Conservation (phyloP, 2,113 vertebrate species). For the Ceyx melanurus region DNA sequence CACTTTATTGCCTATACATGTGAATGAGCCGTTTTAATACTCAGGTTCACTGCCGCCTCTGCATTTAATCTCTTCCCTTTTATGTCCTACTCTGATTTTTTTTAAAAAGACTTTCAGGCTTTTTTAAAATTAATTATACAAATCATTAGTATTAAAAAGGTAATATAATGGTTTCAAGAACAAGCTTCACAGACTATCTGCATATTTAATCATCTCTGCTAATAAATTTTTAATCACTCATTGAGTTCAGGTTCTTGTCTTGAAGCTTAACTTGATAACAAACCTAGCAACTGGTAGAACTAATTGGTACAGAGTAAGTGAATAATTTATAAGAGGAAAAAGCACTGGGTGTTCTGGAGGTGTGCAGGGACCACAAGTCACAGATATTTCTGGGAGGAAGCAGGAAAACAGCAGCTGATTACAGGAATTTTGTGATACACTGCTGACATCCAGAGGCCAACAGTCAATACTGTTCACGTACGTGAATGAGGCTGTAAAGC, state of each 20-base stretch:
- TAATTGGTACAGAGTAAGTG: conserved; percentile 83
- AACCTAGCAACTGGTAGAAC: conserved; percentile 84
- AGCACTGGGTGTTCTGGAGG: conserved; percentile 72
- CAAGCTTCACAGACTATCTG: conserved; percentile 82
- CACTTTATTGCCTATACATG: conserved; percentile 17
- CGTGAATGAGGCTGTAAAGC: background rate
- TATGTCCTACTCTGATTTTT: conserved; percentile 69
- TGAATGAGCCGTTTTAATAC: conserved; percentile 53
- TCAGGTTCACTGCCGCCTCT: conserved; percentile 55
- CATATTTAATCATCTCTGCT: conserved; percentile 83
- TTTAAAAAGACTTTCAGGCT: conserved; percentile 71
- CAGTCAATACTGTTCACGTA: conserved; percentile 52
- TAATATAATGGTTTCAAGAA: conserved; percentile 84
- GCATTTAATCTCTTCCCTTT: conserved; percentile 72
- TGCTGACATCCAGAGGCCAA: conserved; percentile 84
- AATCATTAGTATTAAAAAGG: conserved; percentile 85
- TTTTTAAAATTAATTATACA: conserved; percentile 83
- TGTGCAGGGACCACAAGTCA: conserved; percentile 66
- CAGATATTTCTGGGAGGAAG: conserved; percentile 70
- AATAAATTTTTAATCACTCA: conserved; percentile 86
- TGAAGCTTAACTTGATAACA: conserved; percentile 85
- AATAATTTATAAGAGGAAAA: conserved; percentile 84
- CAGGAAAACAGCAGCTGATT: conserved; percentile 22
- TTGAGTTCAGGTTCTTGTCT: conserved; percentile 83
- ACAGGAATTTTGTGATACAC: conserved; percentile 55